Evolutionary conservation across 2,797 vertebrate genomes (phyloP).

Genomic region (Sphenopsis melanotis): DNA sequence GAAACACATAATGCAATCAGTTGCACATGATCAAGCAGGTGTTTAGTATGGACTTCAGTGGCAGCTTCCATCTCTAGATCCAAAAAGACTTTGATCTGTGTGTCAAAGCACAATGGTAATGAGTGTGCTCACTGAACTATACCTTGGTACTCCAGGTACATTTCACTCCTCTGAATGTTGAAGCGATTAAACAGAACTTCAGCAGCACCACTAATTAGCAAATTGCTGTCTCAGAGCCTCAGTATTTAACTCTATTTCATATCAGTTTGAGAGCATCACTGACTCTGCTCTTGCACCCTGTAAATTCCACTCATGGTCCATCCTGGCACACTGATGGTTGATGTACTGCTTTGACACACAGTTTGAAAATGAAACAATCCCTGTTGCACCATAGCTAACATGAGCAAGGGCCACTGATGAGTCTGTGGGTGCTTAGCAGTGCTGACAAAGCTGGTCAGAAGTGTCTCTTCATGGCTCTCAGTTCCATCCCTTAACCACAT

Average conservation of each 20-base stretch:
- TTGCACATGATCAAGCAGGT: not conserved
- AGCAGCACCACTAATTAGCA: not conserved
- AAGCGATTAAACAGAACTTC: not conserved
- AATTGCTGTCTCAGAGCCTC: not conserved
- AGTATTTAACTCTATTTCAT: not conserved
- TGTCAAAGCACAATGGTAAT: conserved; percentile 22
- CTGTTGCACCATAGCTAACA: not conserved
- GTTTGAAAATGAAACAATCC: not conserved
- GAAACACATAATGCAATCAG: not conserved
- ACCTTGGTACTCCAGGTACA: not conserved
- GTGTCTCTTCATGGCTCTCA: not conserved
- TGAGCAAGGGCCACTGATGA: not conserved
- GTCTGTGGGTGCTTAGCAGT: not conserved
- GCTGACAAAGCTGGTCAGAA: not conserved
- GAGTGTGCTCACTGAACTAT: not conserved
- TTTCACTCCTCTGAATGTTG: not conserved
- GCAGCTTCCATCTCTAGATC: not conserved
- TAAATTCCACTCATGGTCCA: not conserved
- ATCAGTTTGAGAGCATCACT: not conserved
- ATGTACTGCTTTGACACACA: rapidly evolving
- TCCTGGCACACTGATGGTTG: not conserved
- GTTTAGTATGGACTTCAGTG: not conserved
- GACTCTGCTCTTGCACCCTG: not conserved
- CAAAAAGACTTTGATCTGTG: conserved; percentile 4
- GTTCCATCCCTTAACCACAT: not conserved